These are phyloP conservation scores for Drosophila prostipennis DNA, from an alignment of 2,888 invertebrate species.

Conservation along the genomic window DNA sequence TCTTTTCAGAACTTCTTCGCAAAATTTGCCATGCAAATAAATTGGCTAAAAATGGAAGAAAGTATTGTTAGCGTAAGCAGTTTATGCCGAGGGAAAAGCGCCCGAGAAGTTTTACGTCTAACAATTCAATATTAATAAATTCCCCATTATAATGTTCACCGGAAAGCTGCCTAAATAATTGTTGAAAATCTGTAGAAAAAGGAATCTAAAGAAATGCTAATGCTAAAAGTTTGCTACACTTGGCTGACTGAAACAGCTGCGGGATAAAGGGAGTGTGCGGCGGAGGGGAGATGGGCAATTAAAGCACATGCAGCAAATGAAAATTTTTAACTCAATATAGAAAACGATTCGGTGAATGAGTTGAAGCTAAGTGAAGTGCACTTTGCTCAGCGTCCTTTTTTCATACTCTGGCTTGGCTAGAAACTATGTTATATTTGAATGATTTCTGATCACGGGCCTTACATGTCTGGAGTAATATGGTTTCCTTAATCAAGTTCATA, in stretches of 20 bases:
- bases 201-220: too few species aligned
- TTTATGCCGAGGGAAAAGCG: neutral
- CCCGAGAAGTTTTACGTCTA: neutral
- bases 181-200: too few species aligned
- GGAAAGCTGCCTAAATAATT: too few species aligned
- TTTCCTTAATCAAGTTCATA: too few species aligned
- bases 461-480: too few species aligned
- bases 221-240: conserved; percentile 60
- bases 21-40: conserved; percentile 37
- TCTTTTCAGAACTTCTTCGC: conserved; percentile 27
- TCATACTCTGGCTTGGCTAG: neutral
- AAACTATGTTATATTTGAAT: neutral
- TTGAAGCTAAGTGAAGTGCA: conserved; percentile 37
- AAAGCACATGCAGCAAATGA: conserved; percentile 68
- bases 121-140: too few species aligned
- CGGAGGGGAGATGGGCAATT: conserved; percentile 12
- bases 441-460: neutral
- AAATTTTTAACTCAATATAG: conserved; percentile 70
- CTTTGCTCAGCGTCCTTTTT: conserved; percentile 18
- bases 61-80: conserved; percentile 10
- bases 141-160: too few species aligned
- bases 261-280: neutral
- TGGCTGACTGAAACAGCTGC: conserved; percentile 25
- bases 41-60: conserved; percentile 38
- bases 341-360: conserved; percentile 49